Evolutionary conservation across 2,113 vertebrate genomes (phyloP).

Genomic region (Scomber colias): DNA sequence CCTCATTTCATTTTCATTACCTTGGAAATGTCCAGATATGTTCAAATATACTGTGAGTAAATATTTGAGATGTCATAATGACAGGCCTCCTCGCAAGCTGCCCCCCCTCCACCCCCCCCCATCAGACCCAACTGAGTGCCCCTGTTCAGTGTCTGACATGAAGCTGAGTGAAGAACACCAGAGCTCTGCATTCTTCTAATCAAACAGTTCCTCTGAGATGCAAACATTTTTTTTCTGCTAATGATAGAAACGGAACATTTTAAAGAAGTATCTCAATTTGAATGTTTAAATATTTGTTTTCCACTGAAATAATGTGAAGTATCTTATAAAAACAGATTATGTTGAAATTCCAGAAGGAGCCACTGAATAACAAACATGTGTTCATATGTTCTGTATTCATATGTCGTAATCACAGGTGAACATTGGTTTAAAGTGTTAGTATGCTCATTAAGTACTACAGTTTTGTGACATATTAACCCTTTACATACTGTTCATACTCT

Average conservation of each 20-base stretch:
- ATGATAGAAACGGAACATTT: background rate
- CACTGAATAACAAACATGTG: no score
- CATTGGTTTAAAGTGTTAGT: no score
- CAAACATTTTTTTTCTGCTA: background rate
- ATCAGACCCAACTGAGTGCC: conserved; percentile 13
- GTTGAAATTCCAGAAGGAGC: no score
- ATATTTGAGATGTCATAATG: conserved; percentile 50
- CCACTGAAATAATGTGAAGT: background rate
- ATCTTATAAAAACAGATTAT: no score
- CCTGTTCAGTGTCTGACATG: conserved; percentile 8
- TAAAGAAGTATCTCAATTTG: background rate
- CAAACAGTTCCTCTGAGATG: background rate
- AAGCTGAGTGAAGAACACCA: conserved; percentile 19
- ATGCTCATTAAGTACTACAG: no score
- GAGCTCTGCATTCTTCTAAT: no score
- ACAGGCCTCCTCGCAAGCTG: conserved; percentile 44
- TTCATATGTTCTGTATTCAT: no score
- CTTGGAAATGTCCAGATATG: conserved; percentile 22
- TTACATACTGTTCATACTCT: no score
- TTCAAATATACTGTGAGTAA: conserved; percentile 19
- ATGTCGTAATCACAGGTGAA: no score
- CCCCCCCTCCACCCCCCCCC: background rate
- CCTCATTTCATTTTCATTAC: background rate
- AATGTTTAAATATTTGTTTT: background rate
- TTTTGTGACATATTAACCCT: no score